Evolutionary conservation across 37 sponge, comb jelly and placozoan genomes (phyloP).

Genomic region (Crambe crambe): DNA sequence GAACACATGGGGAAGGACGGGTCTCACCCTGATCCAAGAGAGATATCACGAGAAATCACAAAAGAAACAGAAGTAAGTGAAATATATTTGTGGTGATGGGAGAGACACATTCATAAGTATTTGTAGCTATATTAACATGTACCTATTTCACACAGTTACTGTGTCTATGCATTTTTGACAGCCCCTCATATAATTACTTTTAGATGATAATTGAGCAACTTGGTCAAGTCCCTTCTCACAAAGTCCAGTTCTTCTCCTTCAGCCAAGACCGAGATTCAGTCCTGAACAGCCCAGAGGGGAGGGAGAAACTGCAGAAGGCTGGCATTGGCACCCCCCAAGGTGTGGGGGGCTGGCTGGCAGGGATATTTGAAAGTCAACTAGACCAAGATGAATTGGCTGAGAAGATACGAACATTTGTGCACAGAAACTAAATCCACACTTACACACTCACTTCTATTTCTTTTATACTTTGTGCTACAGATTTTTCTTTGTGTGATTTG

Average conservation of each 20-base stretch:
- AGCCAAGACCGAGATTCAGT: slow-evolving; percentile 12
- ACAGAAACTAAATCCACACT: neutral
- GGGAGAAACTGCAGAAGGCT: neutral
- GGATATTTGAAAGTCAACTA: neutral
- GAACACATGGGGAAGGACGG: slow-evolving; percentile 44
- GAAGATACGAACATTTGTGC: neutral
- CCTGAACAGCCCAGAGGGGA: slow-evolving; percentile 11
- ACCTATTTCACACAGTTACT: too few relatives aligned
- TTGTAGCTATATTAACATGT: too few relatives aligned
- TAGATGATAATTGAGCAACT: neutral
- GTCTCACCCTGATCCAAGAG: neutral
- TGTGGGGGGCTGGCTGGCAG: slow-evolving; percentile 20
- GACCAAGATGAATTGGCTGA: slow-evolving; percentile 9
- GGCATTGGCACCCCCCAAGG: neutral
- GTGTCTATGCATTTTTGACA: too few relatives aligned
- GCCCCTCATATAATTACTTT: neutral
- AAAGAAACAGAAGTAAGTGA: neutral
- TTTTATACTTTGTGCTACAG: too few relatives aligned
- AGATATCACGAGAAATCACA: neutral
- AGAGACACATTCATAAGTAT: too few relatives aligned
- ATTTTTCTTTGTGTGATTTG: too few relatives aligned
- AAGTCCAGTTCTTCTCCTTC: slow-evolving; percentile 8
- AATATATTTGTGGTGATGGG: too few relatives aligned
- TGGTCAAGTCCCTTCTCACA: neutral
- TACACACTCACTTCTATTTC: neutral